These are phyloP conservation scores for Pectinophora gossypiella DNA, from an alignment of 1,140 invertebrate species.

Conservation along the genomic window DNA sequence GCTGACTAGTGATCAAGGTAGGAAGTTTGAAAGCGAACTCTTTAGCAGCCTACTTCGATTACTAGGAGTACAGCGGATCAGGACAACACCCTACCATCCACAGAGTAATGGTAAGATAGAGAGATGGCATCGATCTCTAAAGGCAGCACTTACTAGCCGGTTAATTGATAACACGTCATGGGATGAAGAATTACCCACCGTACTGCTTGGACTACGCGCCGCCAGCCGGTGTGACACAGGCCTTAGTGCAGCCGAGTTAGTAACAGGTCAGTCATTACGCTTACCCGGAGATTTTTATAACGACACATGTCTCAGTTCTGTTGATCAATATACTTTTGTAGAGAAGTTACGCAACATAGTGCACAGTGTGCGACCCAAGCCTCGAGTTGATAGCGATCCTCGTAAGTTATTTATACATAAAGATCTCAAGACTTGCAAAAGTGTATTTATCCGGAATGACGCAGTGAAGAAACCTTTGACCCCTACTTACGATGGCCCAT, in stretches of 20 bases:
- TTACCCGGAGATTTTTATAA: background rate
- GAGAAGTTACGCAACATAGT: background rate
- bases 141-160: slow-evolving; percentile 37
- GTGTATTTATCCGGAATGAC: slow-evolving; percentile 28
- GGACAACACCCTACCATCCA: slow-evolving; percentile 55
- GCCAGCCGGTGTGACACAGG: background rate
- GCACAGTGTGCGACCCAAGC: background rate
- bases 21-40: slow-evolving; percentile 48
- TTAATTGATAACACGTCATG: slow-evolving; percentile 19
- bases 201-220: slow-evolving; percentile 37
- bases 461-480: slow-evolving; percentile 15
- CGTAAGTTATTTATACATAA: slow-evolving; percentile 27
- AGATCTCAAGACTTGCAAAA: slow-evolving; percentile 17
- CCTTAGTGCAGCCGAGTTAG: background rate
- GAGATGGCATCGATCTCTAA: slow-evolving; percentile 54
- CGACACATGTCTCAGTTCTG: background rate
- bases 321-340: background rate
- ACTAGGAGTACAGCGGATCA: slow-evolving; percentile 25
- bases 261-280: background rate
- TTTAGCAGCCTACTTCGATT: slow-evolving; percentile 27
- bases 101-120: slow-evolving; percentile 52
- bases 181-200: slow-evolving; percentile 36
- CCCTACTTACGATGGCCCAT: slow-evolving; percentile 28
- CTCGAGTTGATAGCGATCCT: background rate
- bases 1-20: slow-evolving; percentile 47